phyloP scores from a whole-genome alignment of 2,113 vertebrate genomes.

The Stegostoma tigrinum region DNA sequence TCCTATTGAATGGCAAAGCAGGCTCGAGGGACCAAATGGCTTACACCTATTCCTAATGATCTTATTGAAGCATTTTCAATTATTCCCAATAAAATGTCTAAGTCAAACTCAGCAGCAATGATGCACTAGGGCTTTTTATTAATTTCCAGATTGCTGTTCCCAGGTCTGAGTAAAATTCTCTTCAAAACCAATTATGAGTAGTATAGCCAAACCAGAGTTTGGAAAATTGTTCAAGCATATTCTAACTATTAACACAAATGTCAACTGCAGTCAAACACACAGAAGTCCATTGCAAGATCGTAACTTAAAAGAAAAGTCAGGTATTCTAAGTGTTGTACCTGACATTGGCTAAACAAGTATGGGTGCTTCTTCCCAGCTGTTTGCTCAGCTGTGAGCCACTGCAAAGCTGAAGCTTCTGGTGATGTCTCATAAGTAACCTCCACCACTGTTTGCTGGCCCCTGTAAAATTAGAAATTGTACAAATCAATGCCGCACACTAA shows the following conservation, averaged over 20 bases:
- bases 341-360: slow-evolving; percentile 95
- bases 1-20: too few species aligned
- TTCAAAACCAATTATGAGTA: background rate
- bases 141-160: background rate
- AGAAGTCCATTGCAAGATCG: background rate
- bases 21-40: too few species aligned
- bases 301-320: background rate
- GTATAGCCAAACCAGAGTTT: background rate
- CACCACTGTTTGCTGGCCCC: slow-evolving; percentile 82
- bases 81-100: background rate
- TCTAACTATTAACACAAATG: background rate
- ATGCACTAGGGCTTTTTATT: background rate
- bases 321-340: slow-evolving; percentile 55
- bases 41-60: too few species aligned
- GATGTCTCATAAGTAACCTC: slow-evolving; percentile 86
- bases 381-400: slow-evolving; percentile 87
- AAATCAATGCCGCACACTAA: background rate
- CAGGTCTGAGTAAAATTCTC: background rate
- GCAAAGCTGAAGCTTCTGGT: slow-evolving; percentile 77
- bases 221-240: background rate
- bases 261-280: background rate
- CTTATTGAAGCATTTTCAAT: too few species aligned
- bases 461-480: slow-evolving; percentile 45
- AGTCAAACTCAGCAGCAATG: background rate
- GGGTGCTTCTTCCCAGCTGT: slow-evolving; percentile 86